These are phyloP conservation scores for Chloroceryle inda DNA, from an alignment of 2,797 vertebrate genomes.

Conservation along the genomic window DNA sequence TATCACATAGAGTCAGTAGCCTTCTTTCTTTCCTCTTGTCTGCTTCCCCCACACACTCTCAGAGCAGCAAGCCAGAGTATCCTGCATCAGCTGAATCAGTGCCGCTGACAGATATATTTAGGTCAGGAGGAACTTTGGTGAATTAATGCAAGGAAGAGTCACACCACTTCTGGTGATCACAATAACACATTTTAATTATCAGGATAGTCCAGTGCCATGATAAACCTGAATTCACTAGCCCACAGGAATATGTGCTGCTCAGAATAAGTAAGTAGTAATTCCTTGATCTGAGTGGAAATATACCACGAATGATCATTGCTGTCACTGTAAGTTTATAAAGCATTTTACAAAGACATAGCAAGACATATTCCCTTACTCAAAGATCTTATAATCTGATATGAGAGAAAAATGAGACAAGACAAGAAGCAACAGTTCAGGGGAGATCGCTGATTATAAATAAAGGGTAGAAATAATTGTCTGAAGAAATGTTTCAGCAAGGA, in stretches of 20 bases:
- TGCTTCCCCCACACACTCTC: not conserved
- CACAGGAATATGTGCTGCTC: not conserved
- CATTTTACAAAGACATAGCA: constrained; percentile 51
- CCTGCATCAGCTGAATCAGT: not conserved
- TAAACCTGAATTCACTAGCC: constrained; percentile 40
- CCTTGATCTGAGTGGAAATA: constrained; percentile 59
- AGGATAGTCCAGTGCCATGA: not conserved
- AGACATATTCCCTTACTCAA: constrained; percentile 53
- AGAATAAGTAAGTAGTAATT: constrained; percentile 18
- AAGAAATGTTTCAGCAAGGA: constrained; percentile 52
- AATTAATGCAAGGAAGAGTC: not conserved
- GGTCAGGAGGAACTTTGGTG: not conserved
- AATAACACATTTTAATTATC: constrained; percentile 39
- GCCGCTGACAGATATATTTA: not conserved
- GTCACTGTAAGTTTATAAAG: constrained; percentile 65
- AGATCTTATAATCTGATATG: constrained; percentile 57
- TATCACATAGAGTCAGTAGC: not conserved
- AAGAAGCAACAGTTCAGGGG: constrained; percentile 69
- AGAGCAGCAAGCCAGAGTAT: not conserved
- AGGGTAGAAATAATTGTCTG: constrained; percentile 67
- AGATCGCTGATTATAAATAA: constrained; percentile 72
- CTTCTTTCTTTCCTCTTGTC: not conserved
- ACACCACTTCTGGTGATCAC: not conserved
- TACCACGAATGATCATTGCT: constrained; percentile 31
- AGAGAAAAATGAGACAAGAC: constrained; percentile 72